Conservation (phyloP, 2,113 vertebrate species). For the Pardalotus punctatus region DNA sequence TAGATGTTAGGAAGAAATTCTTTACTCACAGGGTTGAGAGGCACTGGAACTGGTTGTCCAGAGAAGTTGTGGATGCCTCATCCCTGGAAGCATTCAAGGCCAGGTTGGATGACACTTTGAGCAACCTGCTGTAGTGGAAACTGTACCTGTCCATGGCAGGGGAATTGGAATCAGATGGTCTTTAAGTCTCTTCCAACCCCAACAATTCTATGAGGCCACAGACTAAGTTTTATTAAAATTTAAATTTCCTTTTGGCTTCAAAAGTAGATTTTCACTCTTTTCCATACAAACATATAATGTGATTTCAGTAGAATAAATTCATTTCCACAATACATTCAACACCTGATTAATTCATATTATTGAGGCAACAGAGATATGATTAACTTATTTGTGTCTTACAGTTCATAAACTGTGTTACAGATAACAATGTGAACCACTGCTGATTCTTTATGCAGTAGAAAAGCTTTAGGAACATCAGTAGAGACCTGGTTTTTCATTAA, state of each 20-base stretch:
- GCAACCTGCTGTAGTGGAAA: not conserved
- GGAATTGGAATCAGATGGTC: not conserved
- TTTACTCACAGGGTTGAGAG: not conserved
- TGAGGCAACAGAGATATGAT: not conserved
- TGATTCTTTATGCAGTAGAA: not conserved
- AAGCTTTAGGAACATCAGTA: conserved; percentile 9
- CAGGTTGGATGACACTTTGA: not conserved
- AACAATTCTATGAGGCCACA: not conserved
- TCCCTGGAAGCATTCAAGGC: not conserved
- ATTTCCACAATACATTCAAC: not conserved
- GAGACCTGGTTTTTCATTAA: conserved; percentile 46
- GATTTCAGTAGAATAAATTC: not conserved
- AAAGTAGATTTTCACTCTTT: not conserved
- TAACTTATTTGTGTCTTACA: not conserved
- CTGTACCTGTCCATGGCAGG: not conserved
- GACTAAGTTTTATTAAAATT: not conserved
- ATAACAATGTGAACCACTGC: not conserved
- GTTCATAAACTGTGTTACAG: not conserved
- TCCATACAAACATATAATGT: not conserved
- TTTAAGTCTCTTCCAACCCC: not conserved
- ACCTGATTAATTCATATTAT: conserved; percentile 29
- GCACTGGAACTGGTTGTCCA: too few relatives aligned
- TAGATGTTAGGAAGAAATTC: not conserved
- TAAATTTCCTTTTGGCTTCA: not conserved
- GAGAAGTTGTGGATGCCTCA: not conserved